Conservation (phyloP, 1,140 invertebrate species). For the Rhyzopertha dominica region DNA sequence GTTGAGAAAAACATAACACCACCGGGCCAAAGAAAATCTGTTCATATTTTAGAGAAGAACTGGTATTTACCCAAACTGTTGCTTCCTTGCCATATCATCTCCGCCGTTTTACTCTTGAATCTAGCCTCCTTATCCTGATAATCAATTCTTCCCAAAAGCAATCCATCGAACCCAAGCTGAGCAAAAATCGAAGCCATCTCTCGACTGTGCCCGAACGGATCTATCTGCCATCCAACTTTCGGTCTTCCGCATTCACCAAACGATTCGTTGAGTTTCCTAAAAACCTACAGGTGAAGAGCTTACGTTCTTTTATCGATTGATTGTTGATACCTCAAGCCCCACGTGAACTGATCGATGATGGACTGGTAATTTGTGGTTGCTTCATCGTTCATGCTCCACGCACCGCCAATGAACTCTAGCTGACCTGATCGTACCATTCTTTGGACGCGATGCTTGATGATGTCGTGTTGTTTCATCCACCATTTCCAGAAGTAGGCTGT, state of each 20-base stretch:
- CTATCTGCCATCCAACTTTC: constrained; percentile 86
- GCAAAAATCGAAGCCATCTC: constrained; percentile 84
- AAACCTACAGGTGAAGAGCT: constrained; percentile 1
- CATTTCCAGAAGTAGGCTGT: constrained; percentile 90
- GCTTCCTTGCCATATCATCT: constrained; percentile 83
- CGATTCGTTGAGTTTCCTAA: constrained; percentile 66
- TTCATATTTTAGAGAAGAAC: background rate
- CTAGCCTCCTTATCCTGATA: constrained; percentile 75
- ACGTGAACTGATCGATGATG: constrained; percentile 88
- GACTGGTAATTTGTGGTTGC: constrained; percentile 88
- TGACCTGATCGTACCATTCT: constrained; percentile 66
- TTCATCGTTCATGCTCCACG: constrained; percentile 94
- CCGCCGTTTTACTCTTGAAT: constrained; percentile 60
- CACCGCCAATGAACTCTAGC: constrained; percentile 83
- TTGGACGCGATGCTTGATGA: constrained; percentile 52
- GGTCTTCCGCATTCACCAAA: constrained; percentile 81
- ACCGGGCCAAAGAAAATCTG: background rate
- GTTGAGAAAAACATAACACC: background rate
- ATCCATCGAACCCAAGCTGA: constrained; percentile 77
- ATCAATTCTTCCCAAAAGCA: constrained; percentile 85
- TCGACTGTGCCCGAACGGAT: constrained; percentile 87
- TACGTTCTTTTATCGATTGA: background rate
- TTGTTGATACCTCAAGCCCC: constrained; percentile 61
- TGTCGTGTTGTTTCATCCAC: constrained; percentile 73
- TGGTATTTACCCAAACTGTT: constrained; percentile 57